Evolutionary conservation across 2,888 invertebrate species (phyloP).

Genomic region (Laspeyria flexula): DNA sequence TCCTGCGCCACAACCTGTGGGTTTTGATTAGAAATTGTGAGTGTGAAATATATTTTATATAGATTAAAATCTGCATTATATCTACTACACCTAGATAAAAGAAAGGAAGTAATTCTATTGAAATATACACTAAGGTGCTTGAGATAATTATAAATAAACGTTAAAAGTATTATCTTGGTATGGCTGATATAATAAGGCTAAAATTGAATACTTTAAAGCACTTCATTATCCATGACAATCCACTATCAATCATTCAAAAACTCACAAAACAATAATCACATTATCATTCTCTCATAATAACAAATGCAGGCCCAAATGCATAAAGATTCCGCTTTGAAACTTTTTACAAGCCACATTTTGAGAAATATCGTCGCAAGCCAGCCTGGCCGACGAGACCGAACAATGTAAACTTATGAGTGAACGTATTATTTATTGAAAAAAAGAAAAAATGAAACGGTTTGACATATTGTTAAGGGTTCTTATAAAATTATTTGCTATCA

Average conservation of each 20-base stretch:
- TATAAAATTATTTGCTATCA: conserved; percentile 86
- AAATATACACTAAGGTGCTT: no score
- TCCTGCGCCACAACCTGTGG: no score
- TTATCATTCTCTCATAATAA: conserved; percentile 85
- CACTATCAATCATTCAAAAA: conserved; percentile 77
- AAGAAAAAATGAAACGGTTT: conserved; percentile 75
- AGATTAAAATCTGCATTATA: no score
- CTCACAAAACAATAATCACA: conserved; percentile 86
- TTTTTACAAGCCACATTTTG: conserved; percentile 71
- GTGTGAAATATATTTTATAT: no score
- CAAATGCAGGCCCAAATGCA: conserved; percentile 80
- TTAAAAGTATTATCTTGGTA: no score
- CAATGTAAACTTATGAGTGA: conserved; percentile 83
- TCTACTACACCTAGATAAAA: no score
- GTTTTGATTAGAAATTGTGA: no score
- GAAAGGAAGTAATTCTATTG: no score
- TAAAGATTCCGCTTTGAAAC: conserved; percentile 78
- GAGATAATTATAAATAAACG: no score
- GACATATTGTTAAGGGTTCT: conserved; percentile 83
- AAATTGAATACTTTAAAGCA: conserved; percentile 69
- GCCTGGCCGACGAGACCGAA: conserved; percentile 74
- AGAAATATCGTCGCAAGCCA: conserved; percentile 76
- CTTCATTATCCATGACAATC: conserved; percentile 82
- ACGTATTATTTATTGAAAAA: conserved; percentile 82
- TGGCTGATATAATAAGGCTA: conserved; percentile 53